Base-by-base conservation (phyloP, 1,140 invertebrate genomes). In the Calliphora vicina region DNA sequence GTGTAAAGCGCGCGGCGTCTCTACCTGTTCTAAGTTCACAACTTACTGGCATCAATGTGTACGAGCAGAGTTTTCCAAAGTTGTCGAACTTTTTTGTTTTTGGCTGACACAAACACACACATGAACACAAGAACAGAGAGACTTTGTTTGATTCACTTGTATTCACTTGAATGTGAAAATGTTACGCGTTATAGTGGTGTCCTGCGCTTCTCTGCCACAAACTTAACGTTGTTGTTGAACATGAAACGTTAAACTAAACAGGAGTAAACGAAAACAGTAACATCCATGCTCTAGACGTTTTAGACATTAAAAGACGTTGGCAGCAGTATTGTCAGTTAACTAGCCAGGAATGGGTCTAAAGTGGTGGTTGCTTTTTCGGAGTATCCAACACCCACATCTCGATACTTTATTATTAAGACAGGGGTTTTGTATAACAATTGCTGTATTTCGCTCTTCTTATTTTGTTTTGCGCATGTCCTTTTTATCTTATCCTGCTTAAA, bases 1-100 rank as follows among this genome's bases (percentile, higher is more conserved):
- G 50, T 73, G 45, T 76, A 84, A 84, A 84, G 74, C 83, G 86
- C 86, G 87, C 87, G 74, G 87, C 87, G 89, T 90, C 89, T 90
- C 89, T 90, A 90, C 89, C 89, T 90, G 89, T 89, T 87, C 89
- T 87, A 90, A 90, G 89, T 90, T 90, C 89, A 86, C 87, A 89
- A 87, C 87, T 86, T 90, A 90, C 89, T 90, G 89, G 88, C 89
- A 84, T 83, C 85, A 84, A 85, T 84, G 82, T 85, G 82, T 81
- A 57, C 84, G 81, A 80, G 82, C 83, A 84, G 85, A 90, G 86
- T 90, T 90, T 90, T 89, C 86, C 87, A 90, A 90, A 90, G 86
- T 90, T 90, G 88, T 88, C 88, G 88, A 90, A 90, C 89, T 90
- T 90, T 88, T 26, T 82, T 80, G 35, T 78, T 23, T 67, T 23